Percentiles rank a stretch among this genome's conserved stretches.
Conservation (phyloP, 1,140 invertebrate genomes). For the Aporrectodea caliginosa region DNA sequence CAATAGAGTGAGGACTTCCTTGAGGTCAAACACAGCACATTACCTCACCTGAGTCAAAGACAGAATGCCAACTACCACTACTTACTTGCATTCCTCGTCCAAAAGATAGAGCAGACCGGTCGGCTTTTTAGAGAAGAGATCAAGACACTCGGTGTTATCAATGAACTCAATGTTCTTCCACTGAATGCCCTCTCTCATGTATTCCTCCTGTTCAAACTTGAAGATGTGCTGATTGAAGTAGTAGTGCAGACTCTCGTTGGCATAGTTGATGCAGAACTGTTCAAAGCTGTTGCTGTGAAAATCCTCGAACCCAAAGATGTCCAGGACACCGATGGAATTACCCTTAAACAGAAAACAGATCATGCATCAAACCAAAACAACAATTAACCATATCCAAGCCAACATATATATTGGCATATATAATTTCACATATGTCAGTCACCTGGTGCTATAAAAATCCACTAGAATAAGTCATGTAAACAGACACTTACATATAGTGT, state of each 20-base stretch:
- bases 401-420: too few relatives aligned
- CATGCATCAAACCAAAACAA: too few relatives aligned
- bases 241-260: constrained; percentile 93
- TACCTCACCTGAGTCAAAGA: too few relatives aligned
- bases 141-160: constrained; percentile 77
- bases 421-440: too few relatives aligned
- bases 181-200: constrained; percentile 77
- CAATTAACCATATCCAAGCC: too few relatives aligned
- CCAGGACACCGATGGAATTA: constrained; percentile 87
- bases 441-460: too few relatives aligned
- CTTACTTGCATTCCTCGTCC: constrained; percentile 85
- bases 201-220: constrained; percentile 73
- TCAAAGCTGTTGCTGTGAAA: constrained; percentile 78
- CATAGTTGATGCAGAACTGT: constrained; percentile 95
- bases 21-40: too few relatives aligned
- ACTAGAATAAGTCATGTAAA: too few relatives aligned
- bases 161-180: constrained; percentile 75
- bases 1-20: too few relatives aligned
- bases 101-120: constrained; percentile 84
- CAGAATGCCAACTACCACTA: constrained; percentile 14
- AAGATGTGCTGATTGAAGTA: constrained; percentile 99
- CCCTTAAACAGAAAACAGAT: too few relatives aligned
- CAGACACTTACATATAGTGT: too few relatives aligned
- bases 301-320: constrained; percentile 97
- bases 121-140: constrained; percentile 74